These are phyloP conservation scores for Bombus impatiens DNA, from an alignment of 1,140 invertebrate genomes.

Conservation along the genomic window DNA sequence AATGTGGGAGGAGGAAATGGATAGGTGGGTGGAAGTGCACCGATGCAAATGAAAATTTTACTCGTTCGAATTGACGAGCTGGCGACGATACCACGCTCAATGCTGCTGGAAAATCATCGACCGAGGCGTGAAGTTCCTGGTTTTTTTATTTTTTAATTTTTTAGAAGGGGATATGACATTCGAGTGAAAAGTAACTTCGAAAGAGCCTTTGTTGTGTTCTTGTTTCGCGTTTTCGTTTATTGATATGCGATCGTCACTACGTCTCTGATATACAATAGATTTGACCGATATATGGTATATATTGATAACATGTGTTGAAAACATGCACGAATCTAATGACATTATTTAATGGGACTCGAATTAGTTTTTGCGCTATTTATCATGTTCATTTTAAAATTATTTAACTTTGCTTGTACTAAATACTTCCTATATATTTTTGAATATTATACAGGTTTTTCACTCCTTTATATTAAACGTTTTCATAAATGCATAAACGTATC, in stretches of 20 bases:
- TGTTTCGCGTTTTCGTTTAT: not conserved
- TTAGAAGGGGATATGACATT: too few species aligned
- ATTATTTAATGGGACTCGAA: too few species aligned
- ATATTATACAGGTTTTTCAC: not conserved
- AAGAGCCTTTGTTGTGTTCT: too few species aligned
- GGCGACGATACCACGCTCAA: not conserved
- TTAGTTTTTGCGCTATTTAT: too few species aligned
- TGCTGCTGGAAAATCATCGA: conserved; percentile 15
- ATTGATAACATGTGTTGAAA: too few species aligned
- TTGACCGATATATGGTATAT: too few species aligned
- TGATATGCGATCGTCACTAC: not conserved
- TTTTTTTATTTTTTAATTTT: not conserved
- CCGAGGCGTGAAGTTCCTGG: not conserved
- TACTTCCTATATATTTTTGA: not conserved
- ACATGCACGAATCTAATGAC: too few species aligned
- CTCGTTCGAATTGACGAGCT: conserved; percentile 14
- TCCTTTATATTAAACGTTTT: not conserved
- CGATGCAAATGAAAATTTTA: conserved; percentile 53
- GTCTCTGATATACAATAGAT: too few species aligned
- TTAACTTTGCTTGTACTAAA: not conserved
- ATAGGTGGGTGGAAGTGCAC: not conserved
- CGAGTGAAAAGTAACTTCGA: not conserved
- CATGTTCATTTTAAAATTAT: too few species aligned
- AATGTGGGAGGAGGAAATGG: not conserved
- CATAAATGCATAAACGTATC: not conserved